These are phyloP conservation scores for Rhizomys pruinosus DNA, from an alignment of 2,113 vertebrate species.

Conservation along the genomic window DNA sequence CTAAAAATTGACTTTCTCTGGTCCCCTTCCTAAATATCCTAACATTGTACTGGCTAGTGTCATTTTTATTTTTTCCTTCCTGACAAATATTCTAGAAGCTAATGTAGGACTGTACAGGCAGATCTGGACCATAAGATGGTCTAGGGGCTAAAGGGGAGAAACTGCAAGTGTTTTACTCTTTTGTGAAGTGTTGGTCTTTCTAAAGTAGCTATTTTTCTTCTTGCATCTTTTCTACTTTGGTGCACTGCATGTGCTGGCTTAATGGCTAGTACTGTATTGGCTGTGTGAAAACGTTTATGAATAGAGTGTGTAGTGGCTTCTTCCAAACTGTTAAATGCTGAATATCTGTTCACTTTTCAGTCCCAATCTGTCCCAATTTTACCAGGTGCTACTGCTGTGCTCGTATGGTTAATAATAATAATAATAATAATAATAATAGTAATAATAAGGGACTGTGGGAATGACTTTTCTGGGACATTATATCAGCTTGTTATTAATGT, in stretches of 20 bases:
- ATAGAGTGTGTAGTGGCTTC: constrained; percentile 86
- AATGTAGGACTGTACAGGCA: constrained; percentile 88
- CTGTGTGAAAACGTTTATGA: constrained; percentile 86
- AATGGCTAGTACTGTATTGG: constrained; percentile 88
- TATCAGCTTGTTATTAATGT: too few relatives aligned
- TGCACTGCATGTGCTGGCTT: constrained; percentile 82
- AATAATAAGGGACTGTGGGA: too few relatives aligned
- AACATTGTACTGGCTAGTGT: constrained; percentile 93
- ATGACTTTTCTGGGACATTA: too few relatives aligned
- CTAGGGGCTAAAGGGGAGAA: constrained; percentile 88
- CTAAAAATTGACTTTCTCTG: constrained; percentile 86
- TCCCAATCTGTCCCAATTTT: constrained; percentile 86
- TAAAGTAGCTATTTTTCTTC: constrained; percentile 89
- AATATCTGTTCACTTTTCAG: constrained; percentile 85
- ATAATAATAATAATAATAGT: too few relatives aligned
- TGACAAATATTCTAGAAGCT: constrained; percentile 84
- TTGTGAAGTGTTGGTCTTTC: constrained; percentile 92
- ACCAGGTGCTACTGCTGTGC: constrained; percentile 88
- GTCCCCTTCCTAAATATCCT: constrained; percentile 89
- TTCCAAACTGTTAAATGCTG: constrained; percentile 84
- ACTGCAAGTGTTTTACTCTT: constrained; percentile 87
- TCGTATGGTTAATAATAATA: constrained; percentile 91
- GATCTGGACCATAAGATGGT: constrained; percentile 86
- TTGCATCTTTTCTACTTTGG: constrained; percentile 90
- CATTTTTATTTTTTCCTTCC: constrained; percentile 86